A percentile compares a stretch with the other conserved stretches of the same genome.
phyloP scores from a whole-genome alignment of 1,140 invertebrate genomes.

The Campoletis sonorensis region DNA sequence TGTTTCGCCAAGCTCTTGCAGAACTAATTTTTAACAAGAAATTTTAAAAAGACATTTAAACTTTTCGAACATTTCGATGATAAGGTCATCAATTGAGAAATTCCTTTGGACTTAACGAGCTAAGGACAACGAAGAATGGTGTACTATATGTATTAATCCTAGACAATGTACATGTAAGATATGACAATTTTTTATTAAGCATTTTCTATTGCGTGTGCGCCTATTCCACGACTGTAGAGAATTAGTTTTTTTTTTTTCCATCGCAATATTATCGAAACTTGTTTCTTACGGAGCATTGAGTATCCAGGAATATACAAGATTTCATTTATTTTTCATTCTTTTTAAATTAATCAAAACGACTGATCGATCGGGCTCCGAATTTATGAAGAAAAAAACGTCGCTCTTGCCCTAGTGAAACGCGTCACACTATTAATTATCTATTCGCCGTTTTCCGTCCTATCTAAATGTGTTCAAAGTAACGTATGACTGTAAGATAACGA shows the following conservation, averaged over 20 bases:
- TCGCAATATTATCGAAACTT: constrained; percentile 5
- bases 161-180: constrained; percentile 40
- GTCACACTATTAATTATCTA: constrained; percentile 13
- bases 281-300: background rate
- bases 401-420: constrained; percentile 13
- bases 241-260: constrained; percentile 9
- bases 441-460: constrained; percentile 23
- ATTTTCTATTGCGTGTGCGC: background rate
- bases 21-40: too few relatives aligned
- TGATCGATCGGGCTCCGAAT: background rate
- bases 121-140: background rate
- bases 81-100: background rate
- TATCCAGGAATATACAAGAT: constrained; percentile 2
- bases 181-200: constrained; percentile 26
- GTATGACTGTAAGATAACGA: constrained; percentile 27
- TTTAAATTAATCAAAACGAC: constrained; percentile 5
- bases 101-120: background rate
- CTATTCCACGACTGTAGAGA: constrained; percentile 14
- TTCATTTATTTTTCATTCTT: background rate
- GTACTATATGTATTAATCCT: constrained; percentile 43
- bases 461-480: constrained; percentile 37
- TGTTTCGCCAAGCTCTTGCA: too few relatives aligned
- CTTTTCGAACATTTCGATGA: too few relatives aligned
- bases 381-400: constrained; percentile 3
- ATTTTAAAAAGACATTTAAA: too few relatives aligned